These are phyloP conservation scores for Drosophila buzzatii DNA, from an alignment of 2,888 invertebrate species.

Conservation along the genomic window DNA sequence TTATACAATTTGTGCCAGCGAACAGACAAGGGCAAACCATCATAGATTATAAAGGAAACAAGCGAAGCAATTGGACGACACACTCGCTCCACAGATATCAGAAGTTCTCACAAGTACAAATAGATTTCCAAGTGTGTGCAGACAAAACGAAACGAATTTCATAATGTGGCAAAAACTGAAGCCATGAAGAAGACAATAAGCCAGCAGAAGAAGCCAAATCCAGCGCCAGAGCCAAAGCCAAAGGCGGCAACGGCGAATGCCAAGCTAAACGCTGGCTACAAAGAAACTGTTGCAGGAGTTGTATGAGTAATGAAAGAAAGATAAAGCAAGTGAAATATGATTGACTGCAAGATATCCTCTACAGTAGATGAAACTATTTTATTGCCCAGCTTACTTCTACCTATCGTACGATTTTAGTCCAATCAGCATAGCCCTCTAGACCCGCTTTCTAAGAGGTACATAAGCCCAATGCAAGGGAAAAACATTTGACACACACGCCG, in stretches of 20 bases:
- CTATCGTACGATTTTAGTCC: background rate
- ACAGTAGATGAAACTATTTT: background rate
- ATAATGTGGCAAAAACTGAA: conserved; percentile 25
- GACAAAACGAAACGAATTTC: conserved; percentile 36
- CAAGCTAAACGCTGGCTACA: conserved; percentile 56
- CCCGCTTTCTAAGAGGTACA: background rate
- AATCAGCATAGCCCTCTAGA: background rate
- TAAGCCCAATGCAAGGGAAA: conserved; percentile 29
- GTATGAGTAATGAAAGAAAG: conserved; percentile 73
- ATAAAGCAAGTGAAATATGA: background rate
- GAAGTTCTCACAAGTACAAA: conserved; percentile 15
- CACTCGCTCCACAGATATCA: conserved; percentile 5
- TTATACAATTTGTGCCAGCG: conserved; percentile 51
- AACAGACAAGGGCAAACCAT: conserved; percentile 25
- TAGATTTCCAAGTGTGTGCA: conserved; percentile 30
- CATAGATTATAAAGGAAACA: conserved; percentile 47
- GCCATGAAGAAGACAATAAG: conserved; percentile 39
- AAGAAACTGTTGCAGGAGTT: conserved; percentile 37
- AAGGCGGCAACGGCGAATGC: conserved; percentile 38
- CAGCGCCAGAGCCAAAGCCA: conserved; percentile 24
- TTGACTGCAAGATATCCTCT: background rate
- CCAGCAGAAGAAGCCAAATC: conserved; percentile 16
- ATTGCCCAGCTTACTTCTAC: background rate
- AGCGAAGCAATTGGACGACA: conserved; percentile 51
- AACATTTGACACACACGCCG: conserved; percentile 37